phyloP scores from a whole-genome alignment of 1,140 invertebrate species.

The Neocloeon triangulifer region DNA sequence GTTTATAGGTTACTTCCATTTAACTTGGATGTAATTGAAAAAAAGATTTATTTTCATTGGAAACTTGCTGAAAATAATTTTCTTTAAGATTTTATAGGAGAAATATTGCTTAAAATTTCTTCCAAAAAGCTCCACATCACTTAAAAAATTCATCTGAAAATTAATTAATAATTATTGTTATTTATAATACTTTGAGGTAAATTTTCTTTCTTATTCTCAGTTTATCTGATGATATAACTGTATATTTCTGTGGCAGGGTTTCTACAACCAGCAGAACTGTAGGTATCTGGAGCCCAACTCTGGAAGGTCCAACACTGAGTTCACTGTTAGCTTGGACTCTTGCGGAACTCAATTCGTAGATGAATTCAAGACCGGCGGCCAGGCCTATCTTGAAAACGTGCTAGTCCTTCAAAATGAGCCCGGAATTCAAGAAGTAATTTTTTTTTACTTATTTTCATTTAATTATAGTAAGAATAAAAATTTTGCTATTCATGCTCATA shows the following conservation, averaged over 20 bases:
- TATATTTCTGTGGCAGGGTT: conserved; percentile 23
- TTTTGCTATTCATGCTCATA: background rate
- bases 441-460: background rate
- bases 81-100: background rate
- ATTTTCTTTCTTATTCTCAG: background rate
- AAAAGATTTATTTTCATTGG: background rate
- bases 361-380: conserved; percentile 44
- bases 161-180: no score
- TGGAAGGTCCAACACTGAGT: conserved; percentile 40
- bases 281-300: conserved; percentile 47
- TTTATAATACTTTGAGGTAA: no score
- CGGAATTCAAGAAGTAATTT: conserved; percentile 41
- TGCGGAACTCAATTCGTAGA: conserved; percentile 65
- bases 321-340: conserved; percentile 48
- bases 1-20: conserved; percentile 3
- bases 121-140: no score
- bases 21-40: background rate
- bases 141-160: no score
- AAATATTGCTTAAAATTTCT: no score
- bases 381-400: conserved; percentile 59
- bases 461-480: background rate
- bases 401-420: conserved; percentile 56
- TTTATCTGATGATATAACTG: background rate
- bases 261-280: conserved; percentile 41
- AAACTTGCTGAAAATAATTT: conserved; percentile 1